Conservation (phyloP, 2,888 invertebrate genomes). For the Hydrotaea diabolus region DNA sequence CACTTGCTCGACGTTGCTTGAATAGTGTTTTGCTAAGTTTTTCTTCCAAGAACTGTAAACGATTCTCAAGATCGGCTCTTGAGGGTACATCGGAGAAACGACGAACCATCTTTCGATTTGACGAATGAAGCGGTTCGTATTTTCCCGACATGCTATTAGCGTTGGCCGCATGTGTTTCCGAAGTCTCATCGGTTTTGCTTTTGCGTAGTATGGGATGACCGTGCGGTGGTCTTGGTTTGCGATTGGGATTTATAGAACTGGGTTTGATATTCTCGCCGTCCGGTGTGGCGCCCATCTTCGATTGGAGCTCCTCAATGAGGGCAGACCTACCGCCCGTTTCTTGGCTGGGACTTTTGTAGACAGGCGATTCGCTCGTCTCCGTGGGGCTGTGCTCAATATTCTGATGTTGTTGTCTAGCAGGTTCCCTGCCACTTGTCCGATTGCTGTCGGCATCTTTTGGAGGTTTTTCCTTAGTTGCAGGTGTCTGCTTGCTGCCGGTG, state of each 20-base stretch:
- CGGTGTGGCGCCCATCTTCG: conserved; percentile 71
- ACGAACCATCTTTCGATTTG: conserved; percentile 75
- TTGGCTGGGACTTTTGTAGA: conserved; percentile 49
- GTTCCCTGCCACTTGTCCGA: background rate
- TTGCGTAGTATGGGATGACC: conserved; percentile 53
- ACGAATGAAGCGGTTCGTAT: conserved; percentile 73
- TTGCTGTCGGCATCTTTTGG: background rate
- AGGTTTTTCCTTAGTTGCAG: conserved; percentile 69
- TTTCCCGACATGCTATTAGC: conserved; percentile 77
- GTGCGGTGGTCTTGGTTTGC: conserved; percentile 68
- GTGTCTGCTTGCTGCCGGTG: conserved; percentile 42
- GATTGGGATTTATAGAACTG: conserved; percentile 74
- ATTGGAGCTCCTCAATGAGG: conserved; percentile 75
- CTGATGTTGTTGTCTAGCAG: background rate
- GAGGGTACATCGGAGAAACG: conserved; percentile 79
- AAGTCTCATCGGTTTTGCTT: conserved; percentile 75
- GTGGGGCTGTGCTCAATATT: no score
- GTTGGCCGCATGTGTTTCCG: conserved; percentile 79
- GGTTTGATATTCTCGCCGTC: conserved; percentile 74
- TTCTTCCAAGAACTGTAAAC: conserved; percentile 77
- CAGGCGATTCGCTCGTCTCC: background rate
- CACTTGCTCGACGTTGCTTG: conserved; percentile 80
- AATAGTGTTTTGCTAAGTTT: conserved; percentile 76
- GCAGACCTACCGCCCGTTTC: conserved; percentile 66
- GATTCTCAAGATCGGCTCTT: conserved; percentile 79